Evolutionary conservation across 2,888 invertebrate species (phyloP), one percentile per base, ranked within the genome.

Genomic region (Bedellia somnulentella): DNA sequence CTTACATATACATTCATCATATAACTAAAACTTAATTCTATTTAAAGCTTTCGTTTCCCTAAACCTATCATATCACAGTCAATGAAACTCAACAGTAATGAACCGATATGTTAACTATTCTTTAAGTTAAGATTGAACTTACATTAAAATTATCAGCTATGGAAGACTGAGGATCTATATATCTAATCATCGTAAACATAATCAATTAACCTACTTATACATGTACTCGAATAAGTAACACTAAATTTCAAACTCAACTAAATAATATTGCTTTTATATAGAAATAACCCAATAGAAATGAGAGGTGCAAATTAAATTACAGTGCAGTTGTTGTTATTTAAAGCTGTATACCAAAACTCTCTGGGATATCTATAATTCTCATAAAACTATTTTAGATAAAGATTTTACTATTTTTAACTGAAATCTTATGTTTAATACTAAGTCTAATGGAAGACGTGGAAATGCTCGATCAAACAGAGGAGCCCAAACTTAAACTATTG

Each of bases 271-370:
- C 11, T 11, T 32, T 32, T 34, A 36, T 31, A 33, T n/a, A n/a
- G n/a, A n/a, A n/a, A n/a, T n/a, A n/a, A n/a, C n/a, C n/a, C n/a
- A n/a, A n/a, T n/a, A n/a, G n/a, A n/a, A n/a, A n/a, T n/a, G 18
- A 52, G 42, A 50, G 46, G 71, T 71, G 71, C 71, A 50, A 43
- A 45, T 46, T 47, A 62, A 62, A 62, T 58, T 68, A 71, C 71
- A 73, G 73, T 75, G 73, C 71, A 57, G 29, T 21, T 24, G 57
- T 52, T 43, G 40, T 49, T 50, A 50, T 70, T n/a, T 75, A 75
- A 75, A 75, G 75, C 75, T 75, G 70, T 67, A 63, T 75, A 75
- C 75, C 75, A 75, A 73, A 75, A 71, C 64, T 62, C 56, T 60
- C 42, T 40, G 44, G 49, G 57, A 54, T 49, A 18, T 6, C 18